Evolutionary conservation across 1,140 invertebrate genomes (phyloP).

Genomic region (Brachionus sp.): DNA sequence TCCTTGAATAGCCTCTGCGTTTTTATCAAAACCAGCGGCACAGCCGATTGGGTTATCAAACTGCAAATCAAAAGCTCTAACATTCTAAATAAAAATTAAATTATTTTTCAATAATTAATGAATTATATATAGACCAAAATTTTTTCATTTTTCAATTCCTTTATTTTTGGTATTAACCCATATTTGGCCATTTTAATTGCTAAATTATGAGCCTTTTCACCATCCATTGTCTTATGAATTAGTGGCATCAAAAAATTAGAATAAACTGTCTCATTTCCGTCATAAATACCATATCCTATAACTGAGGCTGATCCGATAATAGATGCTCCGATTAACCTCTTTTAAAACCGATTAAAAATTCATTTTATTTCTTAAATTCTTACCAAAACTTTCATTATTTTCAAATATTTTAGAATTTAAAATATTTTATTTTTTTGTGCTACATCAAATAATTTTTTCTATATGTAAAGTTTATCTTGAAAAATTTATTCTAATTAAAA

Average conservation of each 20-base stretch:
- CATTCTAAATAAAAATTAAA: neutral
- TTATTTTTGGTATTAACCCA: conserved; percentile 65
- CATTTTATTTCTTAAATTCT: neutral
- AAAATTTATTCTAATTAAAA: neutral
- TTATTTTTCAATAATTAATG: neutral
- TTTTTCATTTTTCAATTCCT: conserved; percentile 61
- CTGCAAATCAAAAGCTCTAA: conserved; percentile 56
- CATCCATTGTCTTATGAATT: conserved; percentile 65
- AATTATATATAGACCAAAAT: conserved; percentile 61
- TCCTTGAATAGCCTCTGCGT: conserved; percentile 81
- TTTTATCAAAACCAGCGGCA: conserved; percentile 96
- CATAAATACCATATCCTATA: conserved; percentile 44
- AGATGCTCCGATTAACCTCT: neutral
- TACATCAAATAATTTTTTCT: no score
- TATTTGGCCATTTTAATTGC: conserved; percentile 72
- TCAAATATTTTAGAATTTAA: neutral
- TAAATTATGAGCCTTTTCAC: conserved; percentile 75
- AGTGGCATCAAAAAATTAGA: conserved; percentile 69
- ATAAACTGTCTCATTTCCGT: conserved; percentile 73
- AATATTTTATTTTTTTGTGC: no score
- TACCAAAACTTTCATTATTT: neutral
- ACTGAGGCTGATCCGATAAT: neutral
- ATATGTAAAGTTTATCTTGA: neutral
- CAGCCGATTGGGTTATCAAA: conserved; percentile 87
- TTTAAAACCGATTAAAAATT: neutral